Percentiles rank a stretch among this genome's conserved stretches.
Conservation (phyloP, 2,113 vertebrate genomes). For the Scytalopus superciliaris region DNA sequence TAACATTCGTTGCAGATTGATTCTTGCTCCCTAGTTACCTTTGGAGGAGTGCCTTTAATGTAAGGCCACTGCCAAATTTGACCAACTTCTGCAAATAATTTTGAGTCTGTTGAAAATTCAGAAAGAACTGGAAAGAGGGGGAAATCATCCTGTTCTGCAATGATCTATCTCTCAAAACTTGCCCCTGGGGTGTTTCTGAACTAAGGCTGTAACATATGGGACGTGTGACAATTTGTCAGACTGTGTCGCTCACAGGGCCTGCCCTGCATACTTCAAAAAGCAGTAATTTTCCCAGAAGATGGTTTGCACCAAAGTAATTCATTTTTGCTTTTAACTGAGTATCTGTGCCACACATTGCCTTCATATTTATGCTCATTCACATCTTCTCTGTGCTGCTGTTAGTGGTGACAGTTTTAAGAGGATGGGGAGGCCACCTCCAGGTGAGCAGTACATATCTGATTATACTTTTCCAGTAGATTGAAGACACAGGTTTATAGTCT, state of each 20-base stretch:
- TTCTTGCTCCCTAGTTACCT: not conserved
- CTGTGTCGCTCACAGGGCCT: not conserved
- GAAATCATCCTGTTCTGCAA: not conserved
- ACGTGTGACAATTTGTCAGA: not conserved
- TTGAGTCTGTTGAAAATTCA: not conserved
- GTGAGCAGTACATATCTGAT: not conserved
- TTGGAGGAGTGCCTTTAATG: not conserved
- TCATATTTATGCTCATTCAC: not conserved
- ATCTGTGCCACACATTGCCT: not conserved
- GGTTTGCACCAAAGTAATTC: not conserved
- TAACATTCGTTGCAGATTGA: not conserved
- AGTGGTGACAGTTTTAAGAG: not conserved
- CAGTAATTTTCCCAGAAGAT: not conserved
- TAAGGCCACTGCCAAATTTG: not conserved
- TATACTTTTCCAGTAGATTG: not conserved
- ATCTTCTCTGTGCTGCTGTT: not conserved
- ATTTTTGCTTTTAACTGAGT: not conserved
- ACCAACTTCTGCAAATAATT: not conserved
- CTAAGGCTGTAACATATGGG: not conserved
- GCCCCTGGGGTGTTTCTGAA: not conserved
- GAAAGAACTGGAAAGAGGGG: not conserved
- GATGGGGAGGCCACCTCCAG: not conserved
- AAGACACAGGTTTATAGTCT: not conserved
- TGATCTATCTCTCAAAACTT: not conserved
- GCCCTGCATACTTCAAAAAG: not conserved